Percentiles rank a stretch among this genome's conserved stretches.
These are phyloP conservation scores for Hylaeus anthracinus DNA, from an alignment of 1,140 invertebrate genomes.

Conservation along the genomic window DNA sequence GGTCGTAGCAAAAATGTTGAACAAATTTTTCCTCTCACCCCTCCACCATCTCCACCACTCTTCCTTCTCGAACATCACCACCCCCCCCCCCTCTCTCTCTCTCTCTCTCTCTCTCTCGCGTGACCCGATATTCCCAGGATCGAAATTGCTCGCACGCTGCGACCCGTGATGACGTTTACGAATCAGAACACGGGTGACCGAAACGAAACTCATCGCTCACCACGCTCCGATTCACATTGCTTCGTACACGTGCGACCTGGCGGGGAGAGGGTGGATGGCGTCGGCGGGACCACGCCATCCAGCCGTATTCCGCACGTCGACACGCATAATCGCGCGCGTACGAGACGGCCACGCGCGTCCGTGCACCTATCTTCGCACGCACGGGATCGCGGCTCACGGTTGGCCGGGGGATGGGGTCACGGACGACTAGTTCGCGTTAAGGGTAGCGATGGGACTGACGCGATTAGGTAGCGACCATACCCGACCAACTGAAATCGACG, in stretches of 20 bases:
- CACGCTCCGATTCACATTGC: conserved; percentile 49
- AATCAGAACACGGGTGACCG: conserved; percentile 55
- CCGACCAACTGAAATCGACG: no score
- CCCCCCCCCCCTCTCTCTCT: no score
- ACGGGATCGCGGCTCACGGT: conserved; percentile 7
- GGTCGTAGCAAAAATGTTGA: neutral
- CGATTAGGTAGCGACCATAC: no score
- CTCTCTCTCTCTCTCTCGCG: no score
- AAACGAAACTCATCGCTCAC: conserved; percentile 55
- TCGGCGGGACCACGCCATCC: neutral
- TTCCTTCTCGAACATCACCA: no score
- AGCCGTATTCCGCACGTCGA: conserved; percentile 10
- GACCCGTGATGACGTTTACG: conserved; percentile 57
- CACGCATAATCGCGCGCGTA: conserved; percentile 27
- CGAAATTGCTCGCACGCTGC: conserved; percentile 17
- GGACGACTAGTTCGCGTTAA: conserved; percentile 75
- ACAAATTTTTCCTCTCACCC: neutral
- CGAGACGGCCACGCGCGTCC: conserved; percentile 23
- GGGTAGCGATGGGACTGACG: neutral
- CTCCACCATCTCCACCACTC: no score
- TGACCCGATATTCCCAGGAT: conserved; percentile 31
- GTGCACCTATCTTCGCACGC: neutral
- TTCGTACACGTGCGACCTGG: conserved; percentile 7
- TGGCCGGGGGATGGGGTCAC: conserved; percentile 66
- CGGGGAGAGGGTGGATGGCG: neutral